These are phyloP conservation scores for Drosophila acutilabella DNA, from an alignment of 2,888 invertebrate genomes.

Conservation along the genomic window DNA sequence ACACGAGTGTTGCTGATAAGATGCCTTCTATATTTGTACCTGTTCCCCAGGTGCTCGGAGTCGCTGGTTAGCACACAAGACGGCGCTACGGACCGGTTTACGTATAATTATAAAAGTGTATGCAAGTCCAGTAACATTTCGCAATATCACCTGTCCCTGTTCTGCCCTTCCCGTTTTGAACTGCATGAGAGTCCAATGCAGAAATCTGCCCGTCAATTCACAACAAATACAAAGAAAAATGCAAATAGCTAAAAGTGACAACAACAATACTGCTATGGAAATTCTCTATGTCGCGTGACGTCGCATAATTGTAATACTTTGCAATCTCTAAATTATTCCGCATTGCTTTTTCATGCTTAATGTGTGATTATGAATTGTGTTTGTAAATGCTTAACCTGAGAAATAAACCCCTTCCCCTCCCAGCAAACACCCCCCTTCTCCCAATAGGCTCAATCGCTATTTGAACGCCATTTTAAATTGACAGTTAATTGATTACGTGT, in stretches of 20 bases:
- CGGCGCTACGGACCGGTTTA: constrained; percentile 49
- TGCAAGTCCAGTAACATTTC: constrained; percentile 50
- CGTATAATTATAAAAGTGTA: constrained; percentile 38
- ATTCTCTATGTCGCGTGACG: constrained; percentile 62
- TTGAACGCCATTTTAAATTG: constrained; percentile 35
- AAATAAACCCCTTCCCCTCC: background rate
- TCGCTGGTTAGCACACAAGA: constrained; percentile 39
- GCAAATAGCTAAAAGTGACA: background rate
- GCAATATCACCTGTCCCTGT: constrained; percentile 11
- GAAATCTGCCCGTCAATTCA: constrained; percentile 24
- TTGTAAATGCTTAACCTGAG: constrained; percentile 36
- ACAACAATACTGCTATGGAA: constrained; percentile 41
- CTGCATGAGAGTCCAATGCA: constrained; percentile 25
- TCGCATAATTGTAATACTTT: constrained; percentile 51
- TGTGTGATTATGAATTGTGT: constrained; percentile 58
- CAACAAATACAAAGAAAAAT: background rate
- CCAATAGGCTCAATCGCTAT: background rate
- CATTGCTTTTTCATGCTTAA: constrained; percentile 52
- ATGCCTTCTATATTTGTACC: constrained; percentile 33
- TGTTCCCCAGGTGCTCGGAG: constrained; percentile 58
- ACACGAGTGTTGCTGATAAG: constrained; percentile 68
- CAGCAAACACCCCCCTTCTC: background rate
- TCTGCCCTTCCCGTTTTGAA: background rate
- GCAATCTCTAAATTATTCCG: constrained; percentile 51
- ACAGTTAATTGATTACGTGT: constrained; percentile 51